Percentiles rank a stretch among this genome's conserved stretches.
These are phyloP conservation scores for Osmoderma eremita DNA, from an alignment of 2,888 invertebrate genomes.

Conservation along the genomic window DNA sequence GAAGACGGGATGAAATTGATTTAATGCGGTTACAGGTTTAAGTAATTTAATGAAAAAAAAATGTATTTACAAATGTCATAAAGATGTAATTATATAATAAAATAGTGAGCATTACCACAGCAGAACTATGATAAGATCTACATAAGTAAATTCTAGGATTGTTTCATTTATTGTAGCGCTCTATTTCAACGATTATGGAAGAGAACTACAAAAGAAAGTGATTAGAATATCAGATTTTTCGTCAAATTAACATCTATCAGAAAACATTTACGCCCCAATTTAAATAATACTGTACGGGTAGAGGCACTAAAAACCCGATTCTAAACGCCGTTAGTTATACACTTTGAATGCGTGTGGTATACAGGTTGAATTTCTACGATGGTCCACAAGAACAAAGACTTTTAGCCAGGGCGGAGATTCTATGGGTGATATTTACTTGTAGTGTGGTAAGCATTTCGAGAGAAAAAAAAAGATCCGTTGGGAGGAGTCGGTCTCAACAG, in stretches of 20 bases:
- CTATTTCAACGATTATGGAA: not conserved
- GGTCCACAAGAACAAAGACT: constrained; percentile 34
- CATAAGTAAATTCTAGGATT: not conserved
- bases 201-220: constrained; percentile 17
- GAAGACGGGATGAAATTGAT: not conserved
- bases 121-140: not conserved
- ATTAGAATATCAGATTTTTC: constrained; percentile 36
- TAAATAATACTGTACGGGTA: constrained; percentile 27
- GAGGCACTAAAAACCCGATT: constrained; percentile 17
- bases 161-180: not conserved
- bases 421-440: constrained; percentile 38
- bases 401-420: constrained; percentile 35
- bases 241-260: constrained; percentile 33
- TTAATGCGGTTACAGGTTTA: not conserved
- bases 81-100: too few species aligned
- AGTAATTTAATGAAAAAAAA: not conserved
- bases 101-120: too few species aligned
- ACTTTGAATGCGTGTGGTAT: constrained; percentile 31
- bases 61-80: too few species aligned
- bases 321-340: constrained; percentile 6
- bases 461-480: constrained; percentile 43
- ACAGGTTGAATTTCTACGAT: constrained; percentile 25
- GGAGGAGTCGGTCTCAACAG: constrained; percentile 46
- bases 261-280: constrained; percentile 27
- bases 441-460: constrained; percentile 45